Evolutionary conservation across 2,888 invertebrate species (phyloP).

Genomic region (Anticlea derivata): DNA sequence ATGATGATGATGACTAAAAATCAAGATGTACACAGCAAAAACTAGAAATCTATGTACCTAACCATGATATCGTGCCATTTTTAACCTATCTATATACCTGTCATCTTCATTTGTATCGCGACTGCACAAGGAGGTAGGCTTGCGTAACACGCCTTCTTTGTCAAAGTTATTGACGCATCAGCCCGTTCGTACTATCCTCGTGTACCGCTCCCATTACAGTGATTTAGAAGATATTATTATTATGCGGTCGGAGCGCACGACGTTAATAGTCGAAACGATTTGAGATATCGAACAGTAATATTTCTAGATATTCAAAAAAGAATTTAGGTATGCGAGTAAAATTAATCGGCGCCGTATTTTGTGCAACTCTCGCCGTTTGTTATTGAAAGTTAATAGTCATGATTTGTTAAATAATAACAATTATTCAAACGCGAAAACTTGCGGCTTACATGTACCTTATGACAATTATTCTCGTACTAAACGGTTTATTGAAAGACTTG

Average conservation of each 20-base stretch:
- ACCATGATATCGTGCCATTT: no score
- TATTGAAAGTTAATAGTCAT: slow-evolving; percentile 32
- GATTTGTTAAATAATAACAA: slow-evolving; percentile 22
- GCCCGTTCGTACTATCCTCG: slow-evolving; percentile 3
- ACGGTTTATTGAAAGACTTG: no score
- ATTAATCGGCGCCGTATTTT: slow-evolving; percentile 39
- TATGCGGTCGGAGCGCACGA: slow-evolving; percentile 44
- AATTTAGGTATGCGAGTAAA: slow-evolving; percentile 38
- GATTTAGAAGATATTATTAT: slow-evolving; percentile 54
- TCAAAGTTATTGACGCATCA: no score
- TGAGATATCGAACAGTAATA: slow-evolving; percentile 51
- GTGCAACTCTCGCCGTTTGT: slow-evolving; percentile 34
- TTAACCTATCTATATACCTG: no score
- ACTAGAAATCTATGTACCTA: no score
- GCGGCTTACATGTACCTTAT: no score
- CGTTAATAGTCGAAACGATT: slow-evolving; percentile 45
- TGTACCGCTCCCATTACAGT: slow-evolving; percentile 26
- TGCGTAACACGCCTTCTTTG: no score
- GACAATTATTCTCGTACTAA: no score
- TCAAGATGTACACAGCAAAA: no score
- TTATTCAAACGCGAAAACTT: background rate
- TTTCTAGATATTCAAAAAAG: slow-evolving; percentile 46
- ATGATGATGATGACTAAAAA: no score
- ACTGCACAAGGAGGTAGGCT: no score
- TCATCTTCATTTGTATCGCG: no score